These are phyloP conservation scores for Chaetops frenatus DNA, from an alignment of 2,113 vertebrate genomes.

Conservation along the genomic window DNA sequence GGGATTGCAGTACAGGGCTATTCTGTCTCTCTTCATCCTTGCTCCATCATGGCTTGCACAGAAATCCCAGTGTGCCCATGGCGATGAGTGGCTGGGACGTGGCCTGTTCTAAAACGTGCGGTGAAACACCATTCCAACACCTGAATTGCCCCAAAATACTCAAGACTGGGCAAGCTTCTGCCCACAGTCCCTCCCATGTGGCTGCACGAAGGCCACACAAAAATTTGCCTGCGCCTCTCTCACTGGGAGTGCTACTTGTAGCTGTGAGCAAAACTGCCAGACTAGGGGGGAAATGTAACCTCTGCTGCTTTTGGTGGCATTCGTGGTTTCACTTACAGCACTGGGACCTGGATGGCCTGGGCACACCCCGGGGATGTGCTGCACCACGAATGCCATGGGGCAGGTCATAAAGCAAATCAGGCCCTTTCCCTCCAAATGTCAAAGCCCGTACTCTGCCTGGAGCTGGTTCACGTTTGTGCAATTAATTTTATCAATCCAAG, in stretches of 20 bases:
- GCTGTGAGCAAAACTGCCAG: neutral
- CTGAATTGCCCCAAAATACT: neutral
- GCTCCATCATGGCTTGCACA: neutral
- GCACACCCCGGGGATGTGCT: accelerated
- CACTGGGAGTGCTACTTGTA: neutral
- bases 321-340: neutral
- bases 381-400: accelerated
- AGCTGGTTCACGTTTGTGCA: neutral
- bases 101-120: neutral
- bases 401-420: neutral
- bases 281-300: neutral
- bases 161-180: neutral
- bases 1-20: neutral
- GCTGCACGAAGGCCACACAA: neutral
- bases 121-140: neutral
- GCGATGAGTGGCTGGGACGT: neutral
- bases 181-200: neutral
- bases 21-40: neutral
- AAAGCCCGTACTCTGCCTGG: neutral
- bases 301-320: neutral
- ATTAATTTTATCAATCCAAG: neutral
- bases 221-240: neutral
- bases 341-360: neutral
- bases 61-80: neutral
- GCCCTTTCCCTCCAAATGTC: neutral